Evolutionary conservation across 1,140 invertebrate species (phyloP).

Genomic region (Chionoecetes opilio): DNA sequence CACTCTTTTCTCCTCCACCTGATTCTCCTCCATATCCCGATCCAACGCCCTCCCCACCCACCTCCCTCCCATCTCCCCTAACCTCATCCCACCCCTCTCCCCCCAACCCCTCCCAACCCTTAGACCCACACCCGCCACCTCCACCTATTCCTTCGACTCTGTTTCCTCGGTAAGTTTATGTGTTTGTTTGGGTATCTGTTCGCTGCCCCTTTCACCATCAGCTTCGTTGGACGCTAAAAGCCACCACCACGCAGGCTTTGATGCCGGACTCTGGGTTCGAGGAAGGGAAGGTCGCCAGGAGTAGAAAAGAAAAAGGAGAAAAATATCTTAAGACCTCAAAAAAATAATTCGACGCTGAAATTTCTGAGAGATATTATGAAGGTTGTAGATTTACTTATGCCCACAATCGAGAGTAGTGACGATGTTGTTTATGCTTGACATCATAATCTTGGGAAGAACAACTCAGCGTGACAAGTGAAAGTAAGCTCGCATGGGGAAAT

Average conservation of each 20-base stretch:
- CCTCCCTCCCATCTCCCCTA: neutral
- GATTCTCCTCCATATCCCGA: neutral
- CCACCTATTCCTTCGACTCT: slow-evolving; percentile 14
- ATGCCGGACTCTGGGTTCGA: neutral
- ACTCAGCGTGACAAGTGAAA: too few relatives aligned
- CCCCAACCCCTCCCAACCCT: neutral
- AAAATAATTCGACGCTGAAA: neutral
- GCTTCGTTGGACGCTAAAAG: neutral
- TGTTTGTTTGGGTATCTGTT: slow-evolving; percentile 24
- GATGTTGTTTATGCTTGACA: too few relatives aligned
- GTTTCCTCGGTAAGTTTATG: slow-evolving; percentile 19
- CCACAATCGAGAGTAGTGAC: too few relatives aligned
- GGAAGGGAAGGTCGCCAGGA: neutral
- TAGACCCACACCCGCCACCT: neutral
- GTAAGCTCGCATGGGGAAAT: too few relatives aligned
- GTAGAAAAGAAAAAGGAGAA: neutral
- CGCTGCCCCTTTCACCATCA: neutral
- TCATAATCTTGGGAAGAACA: too few relatives aligned
- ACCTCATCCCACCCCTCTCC: neutral
- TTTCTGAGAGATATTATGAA: too few relatives aligned
- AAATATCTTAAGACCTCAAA: neutral
- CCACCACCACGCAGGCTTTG: neutral
- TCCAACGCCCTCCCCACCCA: neutral
- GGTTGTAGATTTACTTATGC: too few relatives aligned
- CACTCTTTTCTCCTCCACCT: neutral